A percentile compares a stretch with the other conserved stretches of the same genome.
phyloP scores from a whole-genome alignment of 2,888 invertebrate species.

The Cryptus armator region DNA sequence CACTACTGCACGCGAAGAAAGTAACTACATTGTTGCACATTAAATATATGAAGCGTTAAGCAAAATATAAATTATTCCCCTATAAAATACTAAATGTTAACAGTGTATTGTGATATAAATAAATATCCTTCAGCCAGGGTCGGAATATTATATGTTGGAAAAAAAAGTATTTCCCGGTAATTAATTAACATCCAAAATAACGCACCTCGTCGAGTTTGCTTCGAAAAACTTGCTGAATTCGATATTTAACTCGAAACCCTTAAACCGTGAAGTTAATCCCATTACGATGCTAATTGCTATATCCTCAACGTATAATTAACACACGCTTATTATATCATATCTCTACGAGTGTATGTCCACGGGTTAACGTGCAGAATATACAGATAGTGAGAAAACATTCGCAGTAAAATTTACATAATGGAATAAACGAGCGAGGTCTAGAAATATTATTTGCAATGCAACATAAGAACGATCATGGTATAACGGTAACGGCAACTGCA shows the following conservation, averaged over 20 bases:
- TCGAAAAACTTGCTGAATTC: constrained; percentile 48
- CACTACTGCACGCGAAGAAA: constrained; percentile 42
- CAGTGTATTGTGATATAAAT: neutral
- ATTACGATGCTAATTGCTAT: constrained; percentile 66
- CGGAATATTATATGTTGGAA: neutral
- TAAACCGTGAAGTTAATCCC: constrained; percentile 68
- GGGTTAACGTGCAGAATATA: constrained; percentile 31
- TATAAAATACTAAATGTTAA: constrained; percentile 4
- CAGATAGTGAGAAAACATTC: constrained; percentile 12
- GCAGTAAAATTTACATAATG: constrained; percentile 56
- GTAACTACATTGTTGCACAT: constrained; percentile 44
- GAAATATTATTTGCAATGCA: constrained; percentile 45
- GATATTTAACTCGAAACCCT: constrained; percentile 61
- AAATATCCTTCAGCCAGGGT: neutral
- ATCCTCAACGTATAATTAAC: constrained; percentile 65
- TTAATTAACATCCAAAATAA: constrained; percentile 48
- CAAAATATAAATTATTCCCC: constrained; percentile 12
- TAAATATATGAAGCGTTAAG: constrained; percentile 21
- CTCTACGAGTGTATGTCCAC: constrained; percentile 26
- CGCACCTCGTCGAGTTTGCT: constrained; percentile 16
- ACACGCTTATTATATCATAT: constrained; percentile 61
- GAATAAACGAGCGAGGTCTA: constrained; percentile 32
- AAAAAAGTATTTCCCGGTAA: constrained; percentile 43
- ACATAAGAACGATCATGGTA: constrained; percentile 28
- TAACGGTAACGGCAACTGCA: constrained; percentile 19